phyloP scores from a whole-genome alignment of 2,888 invertebrate species.

The Xylocampa areola region DNA sequence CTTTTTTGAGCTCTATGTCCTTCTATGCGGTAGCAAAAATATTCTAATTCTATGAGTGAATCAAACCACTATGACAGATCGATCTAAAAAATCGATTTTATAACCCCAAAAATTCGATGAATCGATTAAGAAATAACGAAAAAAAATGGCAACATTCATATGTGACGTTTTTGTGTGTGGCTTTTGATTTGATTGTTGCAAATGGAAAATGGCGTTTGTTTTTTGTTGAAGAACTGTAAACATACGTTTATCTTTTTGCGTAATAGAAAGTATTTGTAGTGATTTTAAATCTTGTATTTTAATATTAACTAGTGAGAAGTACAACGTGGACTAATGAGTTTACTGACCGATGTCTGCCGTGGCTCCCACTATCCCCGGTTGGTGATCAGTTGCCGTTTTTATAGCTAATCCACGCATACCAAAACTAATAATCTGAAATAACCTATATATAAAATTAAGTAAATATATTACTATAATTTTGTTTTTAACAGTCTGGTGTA shows the following conservation, averaged over 20 bases:
- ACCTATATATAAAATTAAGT: too few relatives aligned
- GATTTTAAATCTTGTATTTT: slow-evolving; percentile 56
- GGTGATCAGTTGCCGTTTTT: slow-evolving; percentile 59
- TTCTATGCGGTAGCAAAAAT: too few relatives aligned
- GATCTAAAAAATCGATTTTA: too few relatives aligned
- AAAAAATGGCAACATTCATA: slow-evolving; percentile 34
- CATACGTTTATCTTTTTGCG: slow-evolving; percentile 73
- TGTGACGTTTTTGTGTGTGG: slow-evolving; percentile 53
- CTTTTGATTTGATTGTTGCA: slow-evolving; percentile 52
- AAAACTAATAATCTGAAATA: slow-evolving; percentile 18
- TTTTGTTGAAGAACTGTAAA: slow-evolving; percentile 83
- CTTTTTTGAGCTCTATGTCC: too few relatives aligned
- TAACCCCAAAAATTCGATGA: too few relatives aligned
- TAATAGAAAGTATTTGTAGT: slow-evolving; percentile 57
- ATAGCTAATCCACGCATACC: slow-evolving; percentile 7
- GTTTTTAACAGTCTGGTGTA: slow-evolving; percentile 4
- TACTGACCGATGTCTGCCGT: slow-evolving; percentile 89
- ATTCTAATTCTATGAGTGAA: too few relatives aligned
- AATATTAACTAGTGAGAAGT: slow-evolving; percentile 70
- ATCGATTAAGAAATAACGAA: too few relatives aligned
- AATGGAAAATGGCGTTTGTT: slow-evolving; percentile 86
- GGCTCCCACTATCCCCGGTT: slow-evolving; percentile 89
- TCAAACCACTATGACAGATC: too few relatives aligned
- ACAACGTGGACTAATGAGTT: slow-evolving; percentile 87
- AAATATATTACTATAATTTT: not conserved